Evolutionary conservation across 2,888 invertebrate species (phyloP), one percentile per base, ranked within the genome.

Genomic region (Eueremaeus valkanovi): DNA sequence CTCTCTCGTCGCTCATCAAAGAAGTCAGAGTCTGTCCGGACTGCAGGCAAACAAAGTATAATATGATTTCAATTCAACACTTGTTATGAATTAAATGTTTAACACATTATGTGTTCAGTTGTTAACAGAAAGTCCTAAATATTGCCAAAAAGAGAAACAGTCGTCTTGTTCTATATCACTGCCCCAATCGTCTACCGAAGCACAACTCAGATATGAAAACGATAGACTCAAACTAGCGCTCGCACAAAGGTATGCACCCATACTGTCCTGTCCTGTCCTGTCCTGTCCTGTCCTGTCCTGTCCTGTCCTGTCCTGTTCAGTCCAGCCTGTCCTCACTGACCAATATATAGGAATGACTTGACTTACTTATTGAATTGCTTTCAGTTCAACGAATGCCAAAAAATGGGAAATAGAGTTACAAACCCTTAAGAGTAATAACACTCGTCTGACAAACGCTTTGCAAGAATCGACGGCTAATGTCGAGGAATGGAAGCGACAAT

Each of bases 341-440:
- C n/a, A n/a, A n/a, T n/a, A n/a, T n/a, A n/a, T n/a, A n/a, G n/a
- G n/a, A n/a, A n/a, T n/a, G n/a, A n/a, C n/a, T n/a, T n/a, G n/a
- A 24, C 8, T 55, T 8, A 55, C 13, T 33, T 61, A 61, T 31
- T 18, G 21, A 66, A 24, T 3, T 24, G 6, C 13, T 55, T 21
- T 55, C 58, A 95, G 97, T 85, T 97, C 96, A 72, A 93, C 95
- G 55, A 97, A 97, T 86, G 96, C 96, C 13, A 97, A 96, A 86
- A 96, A 97, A 84, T 97, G 97, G 97, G 97, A 97, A 86, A 91
- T 96, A 58, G 97, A 98, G 85, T 86, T 98, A 80, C 91, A 93
- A 70, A 96, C 95, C 0, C 86, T 98, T 80, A 97, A 97, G 86
- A 95, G 92, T 83, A 97, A 96, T 86, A 98, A 97, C 84, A 89